Percentiles rank a stretch among this genome's conserved stretches.
Evolutionary conservation across 2,888 invertebrate species (phyloP).

Genomic region (Campopleginae sp.): DNA sequence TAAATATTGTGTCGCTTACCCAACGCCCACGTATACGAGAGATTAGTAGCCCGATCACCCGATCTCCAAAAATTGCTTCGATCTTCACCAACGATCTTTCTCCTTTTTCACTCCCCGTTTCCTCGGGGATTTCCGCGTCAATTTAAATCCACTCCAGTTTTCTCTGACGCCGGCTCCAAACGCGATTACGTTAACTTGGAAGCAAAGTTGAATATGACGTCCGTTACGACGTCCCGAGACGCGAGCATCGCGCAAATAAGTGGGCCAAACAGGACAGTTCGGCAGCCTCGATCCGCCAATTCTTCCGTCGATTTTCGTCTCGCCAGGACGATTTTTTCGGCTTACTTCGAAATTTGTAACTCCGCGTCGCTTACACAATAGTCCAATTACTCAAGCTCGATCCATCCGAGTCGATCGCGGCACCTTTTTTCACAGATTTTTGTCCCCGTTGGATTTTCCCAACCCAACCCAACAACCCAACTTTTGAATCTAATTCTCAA

Average conservation of each 20-base stretch:
- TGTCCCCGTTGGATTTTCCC: neutral
- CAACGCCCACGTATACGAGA: neutral
- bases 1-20: neutral
- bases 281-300: neutral
- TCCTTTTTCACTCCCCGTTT: neutral
- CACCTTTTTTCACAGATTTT: neutral
- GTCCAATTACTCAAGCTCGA: neutral
- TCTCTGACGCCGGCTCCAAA: neutral
- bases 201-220: neutral
- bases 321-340: neutral
- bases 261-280: neutral
- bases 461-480: neutral
- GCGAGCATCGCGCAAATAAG: neutral
- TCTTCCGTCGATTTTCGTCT: neutral
- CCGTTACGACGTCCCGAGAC: neutral
- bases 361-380: neutral
- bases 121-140: neutral
- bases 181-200: neutral
- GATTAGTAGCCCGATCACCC: neutral
- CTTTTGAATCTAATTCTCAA: neutral
- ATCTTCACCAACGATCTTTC: too few relatives aligned
- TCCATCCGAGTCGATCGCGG: neutral
- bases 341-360: neutral
- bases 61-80: neutral
- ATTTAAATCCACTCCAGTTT: neutral